Percentiles rank a stretch among this genome's conserved stretches.
Evolutionary conservation across 1,140 invertebrate species (phyloP).

Genomic region (Linepithema humile): DNA sequence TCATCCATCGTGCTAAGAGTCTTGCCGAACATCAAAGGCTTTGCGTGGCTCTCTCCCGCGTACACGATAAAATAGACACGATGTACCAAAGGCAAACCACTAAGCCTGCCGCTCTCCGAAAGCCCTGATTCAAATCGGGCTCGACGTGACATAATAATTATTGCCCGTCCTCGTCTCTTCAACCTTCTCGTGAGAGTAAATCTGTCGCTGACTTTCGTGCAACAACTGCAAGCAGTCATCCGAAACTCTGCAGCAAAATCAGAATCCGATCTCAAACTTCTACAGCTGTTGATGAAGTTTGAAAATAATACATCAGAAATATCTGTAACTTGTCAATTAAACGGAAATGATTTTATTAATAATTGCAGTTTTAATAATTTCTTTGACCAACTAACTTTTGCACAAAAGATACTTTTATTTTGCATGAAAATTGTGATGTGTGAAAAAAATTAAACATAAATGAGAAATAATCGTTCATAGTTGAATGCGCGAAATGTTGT

Average conservation of each 20-base stretch:
- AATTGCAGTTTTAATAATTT: not conserved
- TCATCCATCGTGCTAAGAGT: constrained; percentile 74
- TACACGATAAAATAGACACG: constrained; percentile 64
- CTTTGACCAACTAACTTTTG: too few species aligned
- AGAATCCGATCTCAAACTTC: not conserved
- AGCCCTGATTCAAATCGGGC: constrained; percentile 62
- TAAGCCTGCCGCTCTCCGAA: constrained; percentile 27
- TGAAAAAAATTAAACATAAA: too few species aligned
- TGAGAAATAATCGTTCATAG: not conserved
- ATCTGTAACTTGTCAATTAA: not conserved
- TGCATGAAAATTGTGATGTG: too few species aligned
- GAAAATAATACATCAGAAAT: not conserved
- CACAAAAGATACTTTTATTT: too few species aligned
- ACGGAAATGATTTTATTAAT: not conserved
- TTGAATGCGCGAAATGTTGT: constrained; percentile 2
- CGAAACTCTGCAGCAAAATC: not conserved
- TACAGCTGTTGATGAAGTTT: not conserved
- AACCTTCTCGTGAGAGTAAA: not conserved
- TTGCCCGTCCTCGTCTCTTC: constrained; percentile 30
- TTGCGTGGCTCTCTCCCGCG: constrained; percentile 43
- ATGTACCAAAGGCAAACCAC: constrained; percentile 67
- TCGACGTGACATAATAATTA: constrained; percentile 66
- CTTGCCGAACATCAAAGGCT: constrained; percentile 76
- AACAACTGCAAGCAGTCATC: constrained; percentile 16
- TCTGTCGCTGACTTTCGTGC: constrained; percentile 18